Base-by-base conservation (phyloP, 2,113 vertebrate genomes). In the Cephalopholis sonnerati region DNA sequence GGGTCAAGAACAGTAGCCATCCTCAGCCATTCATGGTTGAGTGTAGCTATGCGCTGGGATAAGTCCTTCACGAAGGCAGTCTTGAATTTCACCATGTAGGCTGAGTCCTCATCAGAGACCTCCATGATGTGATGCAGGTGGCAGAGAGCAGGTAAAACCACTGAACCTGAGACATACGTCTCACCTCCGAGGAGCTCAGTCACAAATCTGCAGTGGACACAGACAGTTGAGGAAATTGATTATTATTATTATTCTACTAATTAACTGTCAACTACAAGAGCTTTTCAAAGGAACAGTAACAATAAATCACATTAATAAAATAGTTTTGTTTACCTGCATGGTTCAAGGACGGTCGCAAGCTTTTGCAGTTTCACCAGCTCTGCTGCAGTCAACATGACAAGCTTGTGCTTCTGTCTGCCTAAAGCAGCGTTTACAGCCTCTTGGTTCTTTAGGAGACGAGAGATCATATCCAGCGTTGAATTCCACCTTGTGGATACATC, bases 51-150 rank as follows among this genome's bases (percentile, higher is more conserved):
- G 4, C 15, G 39, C n/a, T 44, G 4, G 5, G 68, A 6, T 55
- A 64, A 41, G 27, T 57, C 69, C 63, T 32, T 74, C 17, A 15
- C 29, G 39, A 64, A 73, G 27, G 48, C n/a, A n/a, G 48, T 57
- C 58, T 71, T 65, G 22, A 72, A 81, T 10, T 10, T 81, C 32
- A 29, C 25, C 11, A 73, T 3, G 13, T 29, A 72, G 57, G 25
- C 27, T 59, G 25, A 13, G 15, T 48, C 46, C 46, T 32, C 18
- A 2, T 46, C 58, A 1, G 12, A 27, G 11, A 71, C 18, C 2
- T 36, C 29, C 27, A 61, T 61, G 7, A 16, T 39, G 39, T 5
- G 6, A 5, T 39, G 3, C 39, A 39, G 27, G 29, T 61, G 58
- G 17, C 58, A 20, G 17, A 36, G 58, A 61, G 17, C 58, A 61